These are phyloP conservation scores for Chelonus formosanus DNA, from an alignment of 2,888 invertebrate species.

Conservation along the genomic window DNA sequence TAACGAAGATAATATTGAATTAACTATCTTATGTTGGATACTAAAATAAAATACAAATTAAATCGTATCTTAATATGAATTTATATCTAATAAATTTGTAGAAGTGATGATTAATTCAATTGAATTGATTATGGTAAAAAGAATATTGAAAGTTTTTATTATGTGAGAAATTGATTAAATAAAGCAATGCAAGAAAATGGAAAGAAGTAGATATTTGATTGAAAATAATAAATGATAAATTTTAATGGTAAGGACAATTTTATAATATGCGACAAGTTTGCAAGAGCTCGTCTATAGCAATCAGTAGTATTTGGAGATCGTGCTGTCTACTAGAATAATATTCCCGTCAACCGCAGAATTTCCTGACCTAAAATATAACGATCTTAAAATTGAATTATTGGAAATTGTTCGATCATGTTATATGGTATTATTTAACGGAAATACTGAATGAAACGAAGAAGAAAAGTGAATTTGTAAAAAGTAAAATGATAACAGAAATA, in stretches of 20 bases:
- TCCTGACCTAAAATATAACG: slow-evolving; percentile 30
- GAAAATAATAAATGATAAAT: background rate
- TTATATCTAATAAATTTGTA: too few species aligned
- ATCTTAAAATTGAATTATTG: slow-evolving; percentile 17
- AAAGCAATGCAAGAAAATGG: too few species aligned
- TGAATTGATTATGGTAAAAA: too few species aligned
- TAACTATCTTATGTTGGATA: too few species aligned
- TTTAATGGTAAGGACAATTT: slow-evolving; percentile 13
- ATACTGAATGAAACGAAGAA: background rate
- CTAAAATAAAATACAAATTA: too few species aligned
- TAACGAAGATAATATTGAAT: too few species aligned
- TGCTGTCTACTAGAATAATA: slow-evolving; percentile 26
- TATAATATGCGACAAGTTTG: slow-evolving; percentile 9
- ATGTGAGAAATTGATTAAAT: too few species aligned
- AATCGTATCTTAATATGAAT: too few species aligned
- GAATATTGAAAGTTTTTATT: too few species aligned
- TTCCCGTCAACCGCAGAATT: slow-evolving; percentile 26
- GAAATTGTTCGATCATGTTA: slow-evolving; percentile 15
- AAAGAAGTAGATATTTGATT: background rate
- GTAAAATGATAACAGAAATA: background rate
- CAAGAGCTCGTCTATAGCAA: slow-evolving; percentile 20
- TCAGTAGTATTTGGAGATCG: slow-evolving; percentile 14
- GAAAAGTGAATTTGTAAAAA: background rate
- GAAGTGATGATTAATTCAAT: too few species aligned
- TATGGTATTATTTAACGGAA: too few species aligned